Conservation (phyloP, 2,888 invertebrate species). For the Yponomeuta malinellus region DNA sequence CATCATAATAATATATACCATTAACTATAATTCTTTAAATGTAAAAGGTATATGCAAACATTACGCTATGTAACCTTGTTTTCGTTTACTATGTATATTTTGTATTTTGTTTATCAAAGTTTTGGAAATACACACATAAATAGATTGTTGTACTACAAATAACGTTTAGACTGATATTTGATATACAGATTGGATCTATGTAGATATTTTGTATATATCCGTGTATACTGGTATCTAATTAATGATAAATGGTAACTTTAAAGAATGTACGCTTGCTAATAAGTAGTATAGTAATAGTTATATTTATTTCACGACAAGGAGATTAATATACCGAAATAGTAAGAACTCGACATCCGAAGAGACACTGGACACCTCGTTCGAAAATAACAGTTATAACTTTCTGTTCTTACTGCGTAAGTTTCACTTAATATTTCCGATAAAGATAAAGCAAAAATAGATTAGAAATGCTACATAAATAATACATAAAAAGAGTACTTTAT, state of each 20-base stretch:
- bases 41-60: conserved; percentile 12
- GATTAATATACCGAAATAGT: neutral
- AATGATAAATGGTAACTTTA: neutral
- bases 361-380: neutral
- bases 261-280: neutral
- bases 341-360: neutral
- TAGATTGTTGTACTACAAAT: neutral
- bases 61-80: conserved; percentile 4
- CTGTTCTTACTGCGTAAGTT: too few relatives aligned
- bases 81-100: neutral
- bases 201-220: neutral
- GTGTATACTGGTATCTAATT: neutral
- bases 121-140: neutral
- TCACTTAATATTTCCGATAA: neutral
- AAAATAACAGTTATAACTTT: neutral
- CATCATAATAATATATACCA: neutral
- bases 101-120: neutral
- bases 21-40: conserved; percentile 5
- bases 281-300: neutral
- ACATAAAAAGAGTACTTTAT: neutral
- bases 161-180: neutral
- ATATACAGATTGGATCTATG: neutral
- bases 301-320: neutral
- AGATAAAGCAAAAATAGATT: neutral
- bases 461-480: neutral